Evolutionary conservation across 2,888 invertebrate species (phyloP).

Genomic region (Callyntrura sp.): DNA sequence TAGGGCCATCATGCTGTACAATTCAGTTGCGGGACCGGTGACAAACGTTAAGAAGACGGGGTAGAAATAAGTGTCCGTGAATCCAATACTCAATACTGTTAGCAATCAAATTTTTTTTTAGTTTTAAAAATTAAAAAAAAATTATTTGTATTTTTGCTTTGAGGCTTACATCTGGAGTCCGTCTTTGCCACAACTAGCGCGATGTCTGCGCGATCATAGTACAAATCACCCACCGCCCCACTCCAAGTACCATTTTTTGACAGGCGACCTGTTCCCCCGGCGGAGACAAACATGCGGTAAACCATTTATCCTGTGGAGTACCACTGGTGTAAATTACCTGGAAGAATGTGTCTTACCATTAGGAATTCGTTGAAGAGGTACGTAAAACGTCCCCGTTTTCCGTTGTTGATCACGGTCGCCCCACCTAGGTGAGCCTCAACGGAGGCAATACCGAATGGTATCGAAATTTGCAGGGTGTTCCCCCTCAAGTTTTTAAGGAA

Average conservation of each 20-base stretch:
- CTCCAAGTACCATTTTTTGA: constrained; percentile 79
- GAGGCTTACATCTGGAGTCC: constrained; percentile 63
- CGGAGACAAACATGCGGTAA: constrained; percentile 75
- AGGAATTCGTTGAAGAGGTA: constrained; percentile 42
- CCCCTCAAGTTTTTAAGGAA: constrained; percentile 21
- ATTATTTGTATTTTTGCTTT: too few relatives aligned
- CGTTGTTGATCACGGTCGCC: constrained; percentile 12
- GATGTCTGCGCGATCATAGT: constrained; percentile 68
- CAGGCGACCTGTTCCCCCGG: constrained; percentile 73
- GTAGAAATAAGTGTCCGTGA: constrained; percentile 63
- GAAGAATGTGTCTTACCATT: too few relatives aligned
- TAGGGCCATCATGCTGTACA: constrained; percentile 61
- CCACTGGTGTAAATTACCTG: too few relatives aligned
- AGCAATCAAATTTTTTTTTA: too few relatives aligned
- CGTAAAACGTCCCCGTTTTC: constrained; percentile 36
- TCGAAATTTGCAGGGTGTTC: background rate
- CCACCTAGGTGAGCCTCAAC: background rate
- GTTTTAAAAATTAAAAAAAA: background rate
- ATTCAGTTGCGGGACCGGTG: constrained; percentile 63
- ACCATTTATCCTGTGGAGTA: too few relatives aligned
- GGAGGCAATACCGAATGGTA: background rate
- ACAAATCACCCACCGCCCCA: constrained; percentile 70
- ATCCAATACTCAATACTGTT: too few relatives aligned
- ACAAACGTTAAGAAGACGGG: constrained; percentile 77
- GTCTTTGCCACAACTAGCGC: constrained; percentile 72